Evolutionary conservation across 2,113 vertebrate genomes (phyloP).

Genomic region (Herpetotheres cachinnans): DNA sequence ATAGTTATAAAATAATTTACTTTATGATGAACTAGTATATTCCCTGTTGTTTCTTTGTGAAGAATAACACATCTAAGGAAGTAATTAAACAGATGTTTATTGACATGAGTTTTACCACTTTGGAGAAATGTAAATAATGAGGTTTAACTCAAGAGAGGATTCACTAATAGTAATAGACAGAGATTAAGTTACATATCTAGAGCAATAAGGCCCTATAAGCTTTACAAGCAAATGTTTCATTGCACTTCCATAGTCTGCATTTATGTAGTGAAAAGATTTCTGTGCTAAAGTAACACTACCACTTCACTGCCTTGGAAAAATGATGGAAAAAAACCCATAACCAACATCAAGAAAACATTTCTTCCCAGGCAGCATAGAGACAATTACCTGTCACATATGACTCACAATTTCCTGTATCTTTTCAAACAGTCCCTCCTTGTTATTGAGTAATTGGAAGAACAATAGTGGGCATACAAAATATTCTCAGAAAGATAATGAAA

Average conservation of each 20-base stretch:
- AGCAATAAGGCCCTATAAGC: neutral
- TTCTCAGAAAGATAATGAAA: slow-evolving; percentile 50
- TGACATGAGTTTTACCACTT: neutral
- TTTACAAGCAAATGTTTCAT: neutral
- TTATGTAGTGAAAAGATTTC: neutral
- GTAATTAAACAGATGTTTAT: slow-evolving; percentile 49
- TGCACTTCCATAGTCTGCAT: neutral
- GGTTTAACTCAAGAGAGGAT: neutral
- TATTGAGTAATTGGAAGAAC: slow-evolving; percentile 50
- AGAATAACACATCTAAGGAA: slow-evolving; percentile 13
- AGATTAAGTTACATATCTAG: neutral
- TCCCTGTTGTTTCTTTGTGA: slow-evolving; percentile 7
- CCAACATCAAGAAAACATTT: slow-evolving; percentile 12
- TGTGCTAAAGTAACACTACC: slow-evolving; percentile 1
- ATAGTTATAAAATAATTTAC: neutral
- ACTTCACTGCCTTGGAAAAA: neutral
- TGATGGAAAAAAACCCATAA: neutral
- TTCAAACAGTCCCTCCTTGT: slow-evolving; percentile 40
- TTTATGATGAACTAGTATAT: neutral
- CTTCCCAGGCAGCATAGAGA: neutral
- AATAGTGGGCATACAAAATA: slow-evolving; percentile 11
- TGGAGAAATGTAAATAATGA: slow-evolving; percentile 15
- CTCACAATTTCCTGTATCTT: slow-evolving; percentile 38
- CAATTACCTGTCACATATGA: slow-evolving; percentile 52
- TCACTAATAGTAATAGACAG: neutral